These are phyloP conservation scores for Drosophila guanche DNA, from an alignment of 1,140 invertebrate species.

Conservation along the genomic window DNA sequence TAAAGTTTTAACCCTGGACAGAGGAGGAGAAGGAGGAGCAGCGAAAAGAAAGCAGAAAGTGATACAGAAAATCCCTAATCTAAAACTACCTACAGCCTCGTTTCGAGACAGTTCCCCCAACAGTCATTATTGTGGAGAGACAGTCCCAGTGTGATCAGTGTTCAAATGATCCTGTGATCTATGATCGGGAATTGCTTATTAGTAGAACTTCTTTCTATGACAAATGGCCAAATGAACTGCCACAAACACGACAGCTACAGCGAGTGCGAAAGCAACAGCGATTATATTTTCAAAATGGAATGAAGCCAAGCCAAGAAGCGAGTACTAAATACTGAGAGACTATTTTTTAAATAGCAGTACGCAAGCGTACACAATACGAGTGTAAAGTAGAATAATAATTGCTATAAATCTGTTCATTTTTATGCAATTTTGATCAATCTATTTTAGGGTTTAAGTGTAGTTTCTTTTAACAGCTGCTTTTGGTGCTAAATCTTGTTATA, in stretches of 20 bases:
- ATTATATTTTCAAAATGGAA: constrained; percentile 28
- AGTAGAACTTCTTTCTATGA: neutral
- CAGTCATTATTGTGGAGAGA: too few species aligned
- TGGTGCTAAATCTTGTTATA: constrained; percentile 69
- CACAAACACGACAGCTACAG: constrained; percentile 35
- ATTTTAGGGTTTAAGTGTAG: constrained; percentile 76
- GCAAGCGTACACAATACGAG: neutral
- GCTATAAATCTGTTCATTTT: constrained; percentile 52
- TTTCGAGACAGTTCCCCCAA: constrained; percentile 12
- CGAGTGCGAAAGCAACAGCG: constrained; percentile 26
- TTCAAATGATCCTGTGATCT: too few species aligned
- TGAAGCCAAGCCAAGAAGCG: constrained; percentile 1
- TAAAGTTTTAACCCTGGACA: constrained; percentile 60
- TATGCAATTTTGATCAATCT: constrained; percentile 62
- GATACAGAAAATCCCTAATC: constrained; percentile 60
- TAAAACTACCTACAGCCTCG: constrained; percentile 30
- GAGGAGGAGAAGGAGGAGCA: neutral
- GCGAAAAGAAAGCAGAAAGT: constrained; percentile 66
- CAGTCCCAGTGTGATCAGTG: too few species aligned
- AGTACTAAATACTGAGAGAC: constrained; percentile 39
- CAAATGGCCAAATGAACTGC: constrained; percentile 57
- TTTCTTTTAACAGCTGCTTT: constrained; percentile 78
- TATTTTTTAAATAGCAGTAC: constrained; percentile 52
- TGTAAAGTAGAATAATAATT: constrained; percentile 13
- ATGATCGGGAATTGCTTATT: too few species aligned